Evolutionary conservation across 2,888 invertebrate species (phyloP).

Genomic region (Neoascia interrupta): DNA sequence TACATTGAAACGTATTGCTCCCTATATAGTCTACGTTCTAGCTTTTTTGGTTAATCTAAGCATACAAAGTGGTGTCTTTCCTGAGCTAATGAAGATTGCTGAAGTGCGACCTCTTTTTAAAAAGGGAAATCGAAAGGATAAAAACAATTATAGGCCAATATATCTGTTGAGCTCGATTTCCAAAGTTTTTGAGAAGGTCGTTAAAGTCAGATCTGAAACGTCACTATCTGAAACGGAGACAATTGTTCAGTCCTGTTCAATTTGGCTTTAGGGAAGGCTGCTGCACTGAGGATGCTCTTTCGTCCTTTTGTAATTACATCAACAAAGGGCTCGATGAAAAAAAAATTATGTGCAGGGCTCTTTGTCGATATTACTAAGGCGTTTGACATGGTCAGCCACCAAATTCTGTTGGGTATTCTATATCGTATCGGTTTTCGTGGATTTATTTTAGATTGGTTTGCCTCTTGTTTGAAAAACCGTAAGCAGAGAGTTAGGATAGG

Average conservation of each 20-base stretch:
- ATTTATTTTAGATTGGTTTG: too few species aligned
- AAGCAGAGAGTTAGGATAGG: background rate
- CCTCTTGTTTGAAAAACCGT: background rate
- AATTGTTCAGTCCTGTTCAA: background rate
- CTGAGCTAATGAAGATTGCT: background rate
- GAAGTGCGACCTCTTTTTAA: background rate
- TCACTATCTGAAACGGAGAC: background rate
- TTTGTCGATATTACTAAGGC: conserved; percentile 3
- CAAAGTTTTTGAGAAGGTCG: background rate
- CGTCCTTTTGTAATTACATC: background rate
- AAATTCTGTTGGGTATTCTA: background rate
- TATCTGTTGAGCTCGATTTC: background rate
- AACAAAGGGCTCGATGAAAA: background rate
- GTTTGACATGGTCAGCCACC: background rate
- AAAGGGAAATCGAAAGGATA: background rate
- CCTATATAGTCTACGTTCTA: conserved; percentile 4
- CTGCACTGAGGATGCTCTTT: background rate
- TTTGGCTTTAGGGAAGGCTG: background rate
- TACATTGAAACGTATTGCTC: background rate
- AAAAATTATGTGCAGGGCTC: background rate
- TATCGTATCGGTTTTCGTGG: background rate
- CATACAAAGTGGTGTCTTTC: background rate
- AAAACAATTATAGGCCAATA: background rate
- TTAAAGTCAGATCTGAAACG: too few species aligned
- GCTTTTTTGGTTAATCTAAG: background rate